Conservation (phyloP, 1,140 invertebrate species). For the Procambarus virginalis region DNA sequence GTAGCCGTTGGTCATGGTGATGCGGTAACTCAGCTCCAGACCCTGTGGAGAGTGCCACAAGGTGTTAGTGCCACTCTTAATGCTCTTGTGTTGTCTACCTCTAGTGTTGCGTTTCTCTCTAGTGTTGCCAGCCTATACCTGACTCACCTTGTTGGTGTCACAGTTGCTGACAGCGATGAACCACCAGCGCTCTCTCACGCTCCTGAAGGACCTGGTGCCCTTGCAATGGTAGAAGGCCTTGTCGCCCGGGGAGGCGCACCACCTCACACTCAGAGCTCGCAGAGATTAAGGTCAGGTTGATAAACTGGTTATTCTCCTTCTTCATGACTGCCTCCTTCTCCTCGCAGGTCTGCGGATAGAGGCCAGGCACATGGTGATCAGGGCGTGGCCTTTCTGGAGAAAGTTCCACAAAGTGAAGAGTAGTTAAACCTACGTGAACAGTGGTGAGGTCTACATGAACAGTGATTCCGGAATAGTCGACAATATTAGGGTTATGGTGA, state of each 20-base stretch:
- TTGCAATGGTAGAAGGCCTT: slow-evolving; percentile 76
- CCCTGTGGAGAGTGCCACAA: slow-evolving; percentile 75
- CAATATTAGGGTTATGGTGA: too few relatives aligned
- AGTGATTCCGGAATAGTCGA: too few relatives aligned
- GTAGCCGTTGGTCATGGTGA: slow-evolving; percentile 87
- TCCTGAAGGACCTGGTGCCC: slow-evolving; percentile 80
- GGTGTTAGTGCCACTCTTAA: too few relatives aligned
- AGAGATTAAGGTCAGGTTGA: slow-evolving; percentile 81
- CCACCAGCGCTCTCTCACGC: slow-evolving; percentile 85
- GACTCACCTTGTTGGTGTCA: slow-evolving; percentile 77
- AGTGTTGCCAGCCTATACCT: too few relatives aligned
- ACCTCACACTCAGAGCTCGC: slow-evolving; percentile 74
- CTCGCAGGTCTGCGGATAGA: slow-evolving; percentile 56
- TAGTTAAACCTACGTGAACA: too few relatives aligned
- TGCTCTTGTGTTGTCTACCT: too few relatives aligned
- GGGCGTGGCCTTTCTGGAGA: too few relatives aligned
- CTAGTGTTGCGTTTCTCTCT: too few relatives aligned
- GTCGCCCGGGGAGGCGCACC: slow-evolving; percentile 68
- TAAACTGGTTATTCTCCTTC: slow-evolving; percentile 83
- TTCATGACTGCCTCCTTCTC: slow-evolving; percentile 71
- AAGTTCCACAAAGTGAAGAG: too few relatives aligned
- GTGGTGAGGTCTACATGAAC: too few relatives aligned
- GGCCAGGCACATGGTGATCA: too few relatives aligned
- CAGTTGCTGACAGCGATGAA: slow-evolving; percentile 85
- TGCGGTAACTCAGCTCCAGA: slow-evolving; percentile 81